A percentile compares a stretch with the other conserved stretches of the same genome.
Evolutionary conservation across 2,888 invertebrate genomes (phyloP).

Genomic region (Aphrophora alni): DNA sequence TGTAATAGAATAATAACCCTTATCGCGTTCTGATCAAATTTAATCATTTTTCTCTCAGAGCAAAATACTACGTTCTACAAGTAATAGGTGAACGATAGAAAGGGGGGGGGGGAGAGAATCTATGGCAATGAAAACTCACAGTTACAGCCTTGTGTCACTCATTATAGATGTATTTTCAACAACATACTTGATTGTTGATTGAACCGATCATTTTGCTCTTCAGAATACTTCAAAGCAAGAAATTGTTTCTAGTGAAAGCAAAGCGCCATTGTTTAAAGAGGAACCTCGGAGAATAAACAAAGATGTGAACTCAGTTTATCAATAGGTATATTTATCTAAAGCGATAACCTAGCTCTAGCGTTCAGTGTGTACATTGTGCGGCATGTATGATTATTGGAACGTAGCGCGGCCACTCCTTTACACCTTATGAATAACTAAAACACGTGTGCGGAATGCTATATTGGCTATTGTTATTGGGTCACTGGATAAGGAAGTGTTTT

Average conservation of each 20-base stretch:
- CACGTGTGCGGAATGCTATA: not conserved
- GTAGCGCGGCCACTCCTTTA: not conserved
- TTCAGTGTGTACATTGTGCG: not conserved
- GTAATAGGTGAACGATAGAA: too few species aligned
- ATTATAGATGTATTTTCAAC: not conserved
- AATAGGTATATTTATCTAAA: not conserved
- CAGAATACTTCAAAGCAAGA: not conserved
- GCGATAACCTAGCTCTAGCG: not conserved
- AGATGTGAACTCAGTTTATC: not conserved
- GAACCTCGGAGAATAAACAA: constrained; percentile 1
- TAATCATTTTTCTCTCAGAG: too few species aligned
- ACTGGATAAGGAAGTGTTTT: too few species aligned
- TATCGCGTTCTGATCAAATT: too few species aligned
- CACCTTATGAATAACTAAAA: not conserved
- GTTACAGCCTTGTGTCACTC: not conserved
- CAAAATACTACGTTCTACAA: too few species aligned
- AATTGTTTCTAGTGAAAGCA: not conserved
- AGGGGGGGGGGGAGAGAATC: too few species aligned
- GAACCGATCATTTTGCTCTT: not conserved
- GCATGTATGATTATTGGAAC: not conserved
- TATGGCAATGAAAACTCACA: too few species aligned
- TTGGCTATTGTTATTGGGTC: constrained; percentile 2
- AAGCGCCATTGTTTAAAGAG: constrained; percentile 6
- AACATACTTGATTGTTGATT: not conserved
- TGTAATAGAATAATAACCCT: too few species aligned